Percentiles rank a stretch among this genome's conserved stretches.
Evolutionary conservation across 1,140 invertebrate genomes (phyloP).

Genomic region (Bombus cullumanus): DNA sequence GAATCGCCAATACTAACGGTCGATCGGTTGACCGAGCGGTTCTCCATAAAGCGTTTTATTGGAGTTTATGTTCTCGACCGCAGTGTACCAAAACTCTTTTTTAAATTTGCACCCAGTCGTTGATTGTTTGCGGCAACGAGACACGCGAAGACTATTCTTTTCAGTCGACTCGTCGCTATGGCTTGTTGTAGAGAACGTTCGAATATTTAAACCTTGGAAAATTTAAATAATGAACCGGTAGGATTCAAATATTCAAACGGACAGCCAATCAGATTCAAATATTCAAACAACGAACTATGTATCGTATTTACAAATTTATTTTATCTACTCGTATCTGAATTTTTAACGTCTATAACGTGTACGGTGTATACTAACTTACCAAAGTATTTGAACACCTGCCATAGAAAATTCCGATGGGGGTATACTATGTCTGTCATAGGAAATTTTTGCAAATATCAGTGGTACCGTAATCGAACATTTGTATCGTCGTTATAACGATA

Average conservation of each 20-base stretch:
- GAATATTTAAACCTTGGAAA: not conserved
- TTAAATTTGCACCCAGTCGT: constrained; percentile 5
- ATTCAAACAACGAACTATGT: not conserved
- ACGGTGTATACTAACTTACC: no score
- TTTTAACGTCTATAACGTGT: no score
- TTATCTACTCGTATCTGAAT: not conserved
- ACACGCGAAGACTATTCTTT: constrained; percentile 10
- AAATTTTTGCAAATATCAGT: no score
- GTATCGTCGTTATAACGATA: no score
- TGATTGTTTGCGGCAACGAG: constrained; percentile 7
- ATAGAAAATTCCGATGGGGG: no score
- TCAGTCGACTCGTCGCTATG: no score
- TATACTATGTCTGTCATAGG: no score
- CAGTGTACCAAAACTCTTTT: constrained; percentile 47
- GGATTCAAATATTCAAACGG: not conserved
- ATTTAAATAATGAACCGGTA: not conserved
- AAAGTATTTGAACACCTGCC: no score
- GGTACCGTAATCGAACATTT: no score
- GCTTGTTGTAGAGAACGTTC: not conserved
- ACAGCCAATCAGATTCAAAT: not conserved
- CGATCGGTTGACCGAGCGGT: constrained; percentile 41
- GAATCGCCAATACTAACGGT: constrained; percentile 57
- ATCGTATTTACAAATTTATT: not conserved
- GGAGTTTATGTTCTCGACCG: constrained; percentile 49
- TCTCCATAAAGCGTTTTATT: constrained; percentile 57